phyloP scores from a whole-genome alignment of 2,888 invertebrate species.

The Meiosimyza platycephala region DNA sequence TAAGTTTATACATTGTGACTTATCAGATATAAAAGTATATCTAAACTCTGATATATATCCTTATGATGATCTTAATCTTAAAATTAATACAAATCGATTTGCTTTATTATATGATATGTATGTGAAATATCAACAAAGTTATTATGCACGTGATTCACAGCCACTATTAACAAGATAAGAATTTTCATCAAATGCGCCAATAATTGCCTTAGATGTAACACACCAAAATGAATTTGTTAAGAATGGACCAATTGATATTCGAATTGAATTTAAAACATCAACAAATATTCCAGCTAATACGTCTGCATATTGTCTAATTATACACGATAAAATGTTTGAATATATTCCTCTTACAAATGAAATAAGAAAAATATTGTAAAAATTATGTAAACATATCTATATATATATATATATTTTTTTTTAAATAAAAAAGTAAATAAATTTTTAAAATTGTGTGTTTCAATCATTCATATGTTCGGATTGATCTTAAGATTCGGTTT shows the following conservation, averaged over 20 bases:
- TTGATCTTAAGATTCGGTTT: too few relatives aligned
- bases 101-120: conserved; percentile 25
- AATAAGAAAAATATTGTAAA: neutral
- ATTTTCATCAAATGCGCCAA: too few relatives aligned
- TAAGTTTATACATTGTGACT: conserved; percentile 10
- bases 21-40: conserved; percentile 16
- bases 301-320: neutral
- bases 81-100: conserved; percentile 39
- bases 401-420: too few relatives aligned
- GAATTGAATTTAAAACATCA: neutral
- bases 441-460: too few relatives aligned
- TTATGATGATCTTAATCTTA: conserved; percentile 42
- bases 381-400: too few relatives aligned
- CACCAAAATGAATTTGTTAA: neutral
- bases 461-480: too few relatives aligned
- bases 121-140: neutral
- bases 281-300: neutral
- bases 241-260: neutral
- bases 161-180: neutral
- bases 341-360: neutral
- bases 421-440: too few relatives aligned
- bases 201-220: too few relatives aligned
- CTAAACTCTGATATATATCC: conserved; percentile 38
- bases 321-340: neutral
- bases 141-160: neutral